Base-by-base conservation (phyloP, 2,888 invertebrate species). In the Meteorus cinctellus region DNA sequence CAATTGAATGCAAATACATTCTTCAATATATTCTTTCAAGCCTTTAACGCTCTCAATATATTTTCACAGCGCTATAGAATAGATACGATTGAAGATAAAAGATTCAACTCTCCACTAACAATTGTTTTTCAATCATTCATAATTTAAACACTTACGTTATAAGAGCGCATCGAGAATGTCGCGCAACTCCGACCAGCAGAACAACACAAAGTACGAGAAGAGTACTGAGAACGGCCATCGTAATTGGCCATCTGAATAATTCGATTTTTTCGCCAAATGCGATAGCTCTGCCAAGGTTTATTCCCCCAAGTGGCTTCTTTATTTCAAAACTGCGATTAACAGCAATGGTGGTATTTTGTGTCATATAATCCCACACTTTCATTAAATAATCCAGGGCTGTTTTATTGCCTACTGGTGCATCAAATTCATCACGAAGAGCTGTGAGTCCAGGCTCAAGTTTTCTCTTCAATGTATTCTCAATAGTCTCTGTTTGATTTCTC, bases 161-260 rank as follows among this genome's bases (percentile, higher is more conserved):
- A 72, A 98, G 92, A 72, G 97, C 96, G 85, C 97, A 96, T 70
- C 97, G 93, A 24, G 96, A 97, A 90, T 97, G 96, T 34, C 95
- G 92, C 24, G 96, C 96, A 79, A 97, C 96, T 79, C 97, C 98
- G 83, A 97, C 96, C 78, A 98, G 92, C 84, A 97, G 92, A 79
- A 97, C 94, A 78, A 97, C 95, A 91, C 97, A 97, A 69, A 97
- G 93, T 29, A 96, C 94, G 79, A 97, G 93, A 82, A 97, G 93
- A 84, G 95, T 92, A 86, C 96, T 96, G 90, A 97, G 93, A 77
- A 97, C 93, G 77, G 95, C 95, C 93, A 97, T 96, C 77, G 97
- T 97, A 81, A 95, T 93, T 60, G 96, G 96, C 97, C 97, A 97
- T 86, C 96, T 92, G 81, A 92, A 92, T 81, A 94, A 92, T 90